Evolutionary conservation across 1,140 invertebrate species (phyloP).

Genomic region (Platorchestia sp.): DNA sequence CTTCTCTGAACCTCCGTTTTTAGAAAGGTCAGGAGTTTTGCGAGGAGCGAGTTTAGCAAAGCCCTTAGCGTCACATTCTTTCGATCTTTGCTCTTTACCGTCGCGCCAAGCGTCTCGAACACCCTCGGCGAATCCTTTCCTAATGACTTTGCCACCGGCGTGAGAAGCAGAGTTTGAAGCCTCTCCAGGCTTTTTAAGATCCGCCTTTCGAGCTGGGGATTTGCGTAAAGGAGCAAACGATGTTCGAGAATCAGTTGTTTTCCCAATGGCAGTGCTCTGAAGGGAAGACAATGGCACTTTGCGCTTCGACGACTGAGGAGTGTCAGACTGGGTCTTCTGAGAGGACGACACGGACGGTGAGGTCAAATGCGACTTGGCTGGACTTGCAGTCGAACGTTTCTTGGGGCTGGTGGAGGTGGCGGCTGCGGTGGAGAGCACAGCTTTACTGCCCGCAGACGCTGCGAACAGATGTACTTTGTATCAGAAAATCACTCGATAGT

Average conservation of each 20-base stretch:
- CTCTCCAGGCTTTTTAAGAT: neutral
- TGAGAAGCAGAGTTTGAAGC: neutral
- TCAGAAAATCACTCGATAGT: neutral
- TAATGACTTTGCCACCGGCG: neutral
- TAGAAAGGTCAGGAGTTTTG: neutral
- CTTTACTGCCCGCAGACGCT: neutral
- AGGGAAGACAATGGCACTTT: constrained; percentile 1
- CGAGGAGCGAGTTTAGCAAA: neutral
- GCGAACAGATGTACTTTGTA: neutral
- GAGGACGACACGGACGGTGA: neutral
- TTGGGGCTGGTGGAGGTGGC: neutral
- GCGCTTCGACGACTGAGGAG: neutral
- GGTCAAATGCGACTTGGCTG: neutral
- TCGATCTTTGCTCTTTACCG: neutral
- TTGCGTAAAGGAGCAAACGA: neutral
- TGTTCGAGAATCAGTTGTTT: neutral
- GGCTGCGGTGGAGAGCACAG: neutral
- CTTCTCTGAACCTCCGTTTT: neutral
- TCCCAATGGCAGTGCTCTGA: neutral
- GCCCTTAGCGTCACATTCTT: neutral
- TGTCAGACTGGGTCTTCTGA: neutral
- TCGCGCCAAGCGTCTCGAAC: constrained; percentile 38
- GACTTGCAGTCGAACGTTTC: neutral
- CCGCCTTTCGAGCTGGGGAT: neutral
- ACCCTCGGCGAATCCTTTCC: constrained; percentile 23